Evolutionary conservation across 2,113 vertebrate species (phyloP).

Genomic region (Gadus chalcogrammus): DNA sequence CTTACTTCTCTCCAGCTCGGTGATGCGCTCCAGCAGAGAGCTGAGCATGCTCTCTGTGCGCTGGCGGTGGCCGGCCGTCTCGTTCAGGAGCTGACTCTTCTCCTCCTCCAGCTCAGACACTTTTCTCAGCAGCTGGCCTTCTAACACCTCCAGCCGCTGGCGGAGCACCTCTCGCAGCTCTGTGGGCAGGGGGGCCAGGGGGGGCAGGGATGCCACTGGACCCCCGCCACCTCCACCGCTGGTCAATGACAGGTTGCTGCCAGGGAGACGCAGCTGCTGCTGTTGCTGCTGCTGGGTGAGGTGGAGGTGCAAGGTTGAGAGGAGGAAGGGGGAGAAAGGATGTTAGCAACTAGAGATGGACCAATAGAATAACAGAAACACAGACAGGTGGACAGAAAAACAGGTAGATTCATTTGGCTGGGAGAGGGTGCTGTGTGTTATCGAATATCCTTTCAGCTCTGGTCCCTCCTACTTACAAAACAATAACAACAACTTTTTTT

Average conservation of each 20-base stretch:
- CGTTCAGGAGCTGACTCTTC: constrained; percentile 92
- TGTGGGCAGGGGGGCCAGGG: constrained; percentile 64
- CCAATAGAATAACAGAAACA: no score
- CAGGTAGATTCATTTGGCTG: no score
- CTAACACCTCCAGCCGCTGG: constrained; percentile 84
- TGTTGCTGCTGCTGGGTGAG: constrained; percentile 65
- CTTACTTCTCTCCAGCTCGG: constrained; percentile 91
- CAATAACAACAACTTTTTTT: no score
- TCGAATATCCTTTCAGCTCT: no score
- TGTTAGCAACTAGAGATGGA: no score
- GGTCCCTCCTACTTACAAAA: background rate
- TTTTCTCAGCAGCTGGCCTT: constrained; percentile 89
- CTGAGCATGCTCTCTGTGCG: constrained; percentile 88
- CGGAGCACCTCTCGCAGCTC: constrained; percentile 91
- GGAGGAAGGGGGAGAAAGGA: no score
- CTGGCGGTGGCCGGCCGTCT: constrained; percentile 88
- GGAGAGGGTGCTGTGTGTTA: background rate
- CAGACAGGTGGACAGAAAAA: background rate
- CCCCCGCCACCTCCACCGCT: constrained; percentile 55
- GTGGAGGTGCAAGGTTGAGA: background rate
- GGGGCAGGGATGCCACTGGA: constrained; percentile 38
- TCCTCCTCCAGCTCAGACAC: constrained; percentile 95
- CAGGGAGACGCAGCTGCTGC: constrained; percentile 83
- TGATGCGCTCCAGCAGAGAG: constrained; percentile 88
- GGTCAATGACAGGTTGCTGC: constrained; percentile 36